Conservation (phyloP, 2,797 vertebrate species). For the Chanos chanos region DNA sequence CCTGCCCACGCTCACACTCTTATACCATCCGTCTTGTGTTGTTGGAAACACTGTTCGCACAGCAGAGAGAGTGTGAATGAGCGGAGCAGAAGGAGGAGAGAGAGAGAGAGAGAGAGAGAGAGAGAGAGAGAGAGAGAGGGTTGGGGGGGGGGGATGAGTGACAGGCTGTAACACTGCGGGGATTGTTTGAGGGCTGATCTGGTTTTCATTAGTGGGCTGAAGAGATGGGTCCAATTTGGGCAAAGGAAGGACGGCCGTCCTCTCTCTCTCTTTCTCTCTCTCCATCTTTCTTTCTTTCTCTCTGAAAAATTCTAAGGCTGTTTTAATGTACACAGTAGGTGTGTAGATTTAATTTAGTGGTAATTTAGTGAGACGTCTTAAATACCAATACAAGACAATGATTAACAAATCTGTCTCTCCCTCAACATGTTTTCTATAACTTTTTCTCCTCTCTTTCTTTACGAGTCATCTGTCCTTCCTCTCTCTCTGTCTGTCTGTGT, state of each 20-base stretch:
- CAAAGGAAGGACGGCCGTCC: constrained; percentile 58
- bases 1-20: no score
- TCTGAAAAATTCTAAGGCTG: neutral
- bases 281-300: neutral
- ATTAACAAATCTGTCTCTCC: neutral
- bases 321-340: neutral
- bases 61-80: neutral
- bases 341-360: no score
- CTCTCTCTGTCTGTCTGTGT: no score
- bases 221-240: constrained; percentile 67
- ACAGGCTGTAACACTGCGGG: constrained; percentile 68
- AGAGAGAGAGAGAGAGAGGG: constrained; percentile 4
- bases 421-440: no score
- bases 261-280: constrained; percentile 28
- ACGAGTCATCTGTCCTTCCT: no score
- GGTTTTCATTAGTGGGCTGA: constrained; percentile 74
- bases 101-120: neutral
- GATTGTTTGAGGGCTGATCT: constrained; percentile 72
- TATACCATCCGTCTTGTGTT: no score
- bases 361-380: no score
- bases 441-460: no score
- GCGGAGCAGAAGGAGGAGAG: neutral
- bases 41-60: neutral
- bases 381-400: no score
- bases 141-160: constrained; percentile 36